Evolutionary conservation across 2,888 invertebrate species (phyloP), one percentile per base, ranked within the genome.

Genomic region (Clunio marinus): DNA sequence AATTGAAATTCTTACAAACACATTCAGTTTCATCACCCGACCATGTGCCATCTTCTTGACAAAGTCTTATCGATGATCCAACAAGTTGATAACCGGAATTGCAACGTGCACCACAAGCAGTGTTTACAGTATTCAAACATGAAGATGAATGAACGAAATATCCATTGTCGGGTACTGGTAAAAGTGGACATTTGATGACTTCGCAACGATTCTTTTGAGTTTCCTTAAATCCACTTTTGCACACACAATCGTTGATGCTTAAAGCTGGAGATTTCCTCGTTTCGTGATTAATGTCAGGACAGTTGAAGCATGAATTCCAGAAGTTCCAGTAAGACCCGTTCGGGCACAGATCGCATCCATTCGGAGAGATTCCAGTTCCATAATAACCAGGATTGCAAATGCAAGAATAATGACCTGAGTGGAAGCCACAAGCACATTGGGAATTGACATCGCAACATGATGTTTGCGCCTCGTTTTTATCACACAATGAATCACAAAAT

Each of bases 41-140:
- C 88, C 88, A 88, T 5, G 80, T 81, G 0, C 86, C 87, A 74
- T 84, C 82, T 69, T 81, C 82, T 70, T 82, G 81, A 73, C 88
- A 88, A 8, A 87, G 77, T 69, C 87, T 77, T 57, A 88, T 83
- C 71, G 83, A 84, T 71, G 79, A 80, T 1, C 85, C 74, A 71
- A 74, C 73, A 73, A 80, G 72, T 74, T 80, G 76, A 74, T 84
- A 88, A 1, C 88, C 88, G 25, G 85, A 83, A 72, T 83, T 81
- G 74, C 88, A 88, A 51, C 85, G 78, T 5, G 86, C 79, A 0
- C 87, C 88, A 75, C 88, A 88, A 0, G 86, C 87, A n/a, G 86
- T 86, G 74, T 87, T 85, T 60, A 87, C 80, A 4, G 85, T 85
- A 72, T 84, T 85, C 69, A 80, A 82, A 74, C 88, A 88, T 27